These are phyloP conservation scores for Pteria penguin DNA, from an alignment of 2,888 invertebrate species.

Conservation along the genomic window DNA sequence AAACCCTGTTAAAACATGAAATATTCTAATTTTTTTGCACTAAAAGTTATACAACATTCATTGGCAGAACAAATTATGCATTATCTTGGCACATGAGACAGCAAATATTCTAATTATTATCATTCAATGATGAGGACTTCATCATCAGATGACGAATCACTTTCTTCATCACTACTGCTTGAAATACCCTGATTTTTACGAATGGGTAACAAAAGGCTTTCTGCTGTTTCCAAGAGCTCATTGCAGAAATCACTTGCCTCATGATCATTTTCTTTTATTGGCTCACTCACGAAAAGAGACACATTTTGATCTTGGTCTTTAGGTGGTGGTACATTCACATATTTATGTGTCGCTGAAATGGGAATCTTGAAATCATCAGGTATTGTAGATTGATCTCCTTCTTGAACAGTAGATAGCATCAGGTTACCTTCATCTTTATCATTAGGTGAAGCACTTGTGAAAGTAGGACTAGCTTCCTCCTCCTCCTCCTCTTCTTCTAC, in stretches of 20 bases:
- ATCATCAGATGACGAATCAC: constrained; percentile 11
- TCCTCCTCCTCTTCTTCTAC: neutral
- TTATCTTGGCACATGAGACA: too few relatives aligned
- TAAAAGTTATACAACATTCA: too few relatives aligned
- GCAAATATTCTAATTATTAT: neutral
- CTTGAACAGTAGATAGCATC: neutral
- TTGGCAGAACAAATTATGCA: too few relatives aligned
- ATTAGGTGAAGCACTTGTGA: neutral
- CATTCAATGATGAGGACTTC: constrained; percentile 20
- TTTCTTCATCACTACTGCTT: constrained; percentile 8
- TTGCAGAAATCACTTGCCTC: neutral
- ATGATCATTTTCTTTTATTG: neutral
- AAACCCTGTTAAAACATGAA: too few relatives aligned
- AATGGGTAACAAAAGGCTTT: constrained; percentile 14
- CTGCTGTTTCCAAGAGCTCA: neutral
- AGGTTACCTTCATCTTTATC: neutral
- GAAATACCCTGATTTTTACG: constrained; percentile 19
- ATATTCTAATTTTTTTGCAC: too few relatives aligned
- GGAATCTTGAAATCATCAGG: constrained; percentile 7
- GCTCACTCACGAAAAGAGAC: too few relatives aligned
- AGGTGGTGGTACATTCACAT: constrained; percentile 27
- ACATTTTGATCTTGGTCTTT: constrained; percentile 12
- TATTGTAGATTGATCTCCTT: neutral
- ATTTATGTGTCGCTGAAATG: constrained; percentile 11
- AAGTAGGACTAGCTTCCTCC: neutral